These are phyloP conservation scores for Micropoecilia bifurca DNA, from an alignment of 2,797 vertebrate genomes.

Conservation along the genomic window DNA sequence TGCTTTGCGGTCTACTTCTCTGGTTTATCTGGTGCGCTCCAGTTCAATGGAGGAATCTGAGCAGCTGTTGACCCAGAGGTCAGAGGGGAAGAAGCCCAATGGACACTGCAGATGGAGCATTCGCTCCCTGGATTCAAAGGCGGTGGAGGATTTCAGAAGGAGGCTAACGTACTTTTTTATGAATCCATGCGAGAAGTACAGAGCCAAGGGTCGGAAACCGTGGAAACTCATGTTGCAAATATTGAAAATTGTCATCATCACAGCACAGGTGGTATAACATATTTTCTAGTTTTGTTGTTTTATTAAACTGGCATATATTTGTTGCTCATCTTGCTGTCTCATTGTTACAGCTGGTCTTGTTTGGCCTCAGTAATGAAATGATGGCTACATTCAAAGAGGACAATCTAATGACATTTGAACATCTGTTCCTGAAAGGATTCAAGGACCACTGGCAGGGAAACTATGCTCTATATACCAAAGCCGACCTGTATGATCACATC, in stretches of 20 bases:
- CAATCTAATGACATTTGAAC: conserved; percentile 90
- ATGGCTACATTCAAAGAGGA: conserved; percentile 96
- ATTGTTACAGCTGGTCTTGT: conserved; percentile 86
- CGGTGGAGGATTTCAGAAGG: conserved; percentile 88
- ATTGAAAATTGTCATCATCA: conserved; percentile 92
- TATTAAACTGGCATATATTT: not conserved
- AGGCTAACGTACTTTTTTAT: conserved; percentile 97
- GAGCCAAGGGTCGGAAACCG: conserved; percentile 90
- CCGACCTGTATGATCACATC: conserved; percentile 89
- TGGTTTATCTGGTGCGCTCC: not conserved
- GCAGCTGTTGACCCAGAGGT: conserved; percentile 30
- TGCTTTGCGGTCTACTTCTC: not conserved
- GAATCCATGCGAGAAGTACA: conserved; percentile 97
- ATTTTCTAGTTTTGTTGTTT: not conserved
- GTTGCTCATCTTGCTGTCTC: not conserved
- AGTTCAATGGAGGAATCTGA: conserved; percentile 68
- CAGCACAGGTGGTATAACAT: conserved; percentile 84
- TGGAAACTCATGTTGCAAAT: conserved; percentile 95
- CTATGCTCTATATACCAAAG: conserved; percentile 88
- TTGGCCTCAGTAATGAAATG: conserved; percentile 97
- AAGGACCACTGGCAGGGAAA: conserved; percentile 81
- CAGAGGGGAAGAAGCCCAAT: conserved; percentile 37
- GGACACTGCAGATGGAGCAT: conserved; percentile 42
- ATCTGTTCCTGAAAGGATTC: conserved; percentile 95
- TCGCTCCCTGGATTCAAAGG: conserved; percentile 39